Base-by-base conservation (phyloP, 2,888 invertebrate genomes). In the Platycheirus albimanus region DNA sequence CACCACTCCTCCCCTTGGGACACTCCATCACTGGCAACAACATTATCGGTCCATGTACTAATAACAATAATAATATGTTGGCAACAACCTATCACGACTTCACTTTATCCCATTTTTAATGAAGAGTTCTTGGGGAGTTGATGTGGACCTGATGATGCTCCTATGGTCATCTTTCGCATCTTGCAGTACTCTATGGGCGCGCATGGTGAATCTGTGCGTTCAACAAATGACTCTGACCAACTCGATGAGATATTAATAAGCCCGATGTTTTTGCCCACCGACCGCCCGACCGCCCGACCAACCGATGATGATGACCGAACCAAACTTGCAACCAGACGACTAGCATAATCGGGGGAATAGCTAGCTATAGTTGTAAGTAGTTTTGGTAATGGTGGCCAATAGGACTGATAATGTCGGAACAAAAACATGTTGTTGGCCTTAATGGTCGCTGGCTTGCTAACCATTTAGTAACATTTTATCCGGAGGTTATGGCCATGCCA, bases 61-160 rank as follows among this genome's bases (percentile, higher is more conserved):
- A 83, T 78, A 83, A 83, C 78, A 83, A 83, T 83, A 83, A 83
- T 83, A 83, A 83, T 78, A 83, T 83, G 83, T 83, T 83, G 78
- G 78, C 78, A 86, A 86, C 85, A 86, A 80, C 77, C 76, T 84
- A 85, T 85, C 86, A 86, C 85, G 86, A 86, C 85, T 86, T 84
- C 80, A 85, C 72, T 86, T 86, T 85, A 86, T 86, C 84, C 83
- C 84, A 85, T 86, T 85, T 86, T 85, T 86, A 86, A 86, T 86
- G 86, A 86, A 85, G 85, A 85, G 85, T 86, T 85, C 83, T 78
- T 63, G 71, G 66, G 71, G 64, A 78, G 71, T 70, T 58, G 66
- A 38, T 49, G 63, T 56, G 83, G 43, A 30, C 41, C 41, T 19
- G 61, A 61, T 61, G 61, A 56, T 45, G 61, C 45, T 61, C 61